Percentiles rank a stretch among this genome's conserved stretches.
Conservation (phyloP, 2,113 vertebrate genomes). For the Larimichthys polyactis region DNA sequence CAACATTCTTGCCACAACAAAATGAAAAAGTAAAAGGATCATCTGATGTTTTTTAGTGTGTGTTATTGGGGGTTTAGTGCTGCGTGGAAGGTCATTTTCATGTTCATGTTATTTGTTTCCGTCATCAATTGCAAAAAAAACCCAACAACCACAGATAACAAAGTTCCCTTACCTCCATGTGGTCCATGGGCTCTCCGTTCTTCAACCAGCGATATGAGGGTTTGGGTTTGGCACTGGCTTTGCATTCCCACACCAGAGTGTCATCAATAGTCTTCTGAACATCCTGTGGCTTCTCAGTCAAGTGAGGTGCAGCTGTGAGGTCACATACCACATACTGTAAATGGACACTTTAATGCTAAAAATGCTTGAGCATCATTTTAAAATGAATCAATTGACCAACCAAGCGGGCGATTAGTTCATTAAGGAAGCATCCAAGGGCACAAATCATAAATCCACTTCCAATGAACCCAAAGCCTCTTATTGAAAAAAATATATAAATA, state of each 20-base stretch:
- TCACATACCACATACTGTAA: slow-evolving; percentile 42
- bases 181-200: slow-evolving; percentile 89
- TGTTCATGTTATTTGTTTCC: not conserved
- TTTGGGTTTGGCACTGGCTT: slow-evolving; percentile 91
- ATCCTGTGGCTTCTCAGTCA: slow-evolving; percentile 90
- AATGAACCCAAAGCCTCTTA: slow-evolving; percentile 69
- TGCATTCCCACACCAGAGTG: slow-evolving; percentile 92
- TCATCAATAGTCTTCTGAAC: slow-evolving; percentile 91
- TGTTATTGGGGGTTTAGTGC: not conserved
- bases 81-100: not conserved
- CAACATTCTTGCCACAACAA: slow-evolving; percentile 4
- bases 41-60: not conserved
- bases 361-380: slow-evolving; percentile 44
- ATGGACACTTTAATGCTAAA: slow-evolving; percentile 38
- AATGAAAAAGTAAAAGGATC: not conserved
- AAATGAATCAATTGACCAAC: slow-evolving; percentile 67
- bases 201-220: slow-evolving; percentile 95
- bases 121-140: not conserved
- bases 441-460: slow-evolving; percentile 72
- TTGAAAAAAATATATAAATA: slow-evolving; percentile 58
- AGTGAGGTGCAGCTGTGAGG: slow-evolving; percentile 89
- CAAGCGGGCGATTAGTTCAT: slow-evolving; percentile 73
- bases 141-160: not conserved
- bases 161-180: slow-evolving; percentile 76
- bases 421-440: slow-evolving; percentile 65